Evolutionary conservation across 2,797 vertebrate genomes (phyloP).

Genomic region (Avahi laniger): DNA sequence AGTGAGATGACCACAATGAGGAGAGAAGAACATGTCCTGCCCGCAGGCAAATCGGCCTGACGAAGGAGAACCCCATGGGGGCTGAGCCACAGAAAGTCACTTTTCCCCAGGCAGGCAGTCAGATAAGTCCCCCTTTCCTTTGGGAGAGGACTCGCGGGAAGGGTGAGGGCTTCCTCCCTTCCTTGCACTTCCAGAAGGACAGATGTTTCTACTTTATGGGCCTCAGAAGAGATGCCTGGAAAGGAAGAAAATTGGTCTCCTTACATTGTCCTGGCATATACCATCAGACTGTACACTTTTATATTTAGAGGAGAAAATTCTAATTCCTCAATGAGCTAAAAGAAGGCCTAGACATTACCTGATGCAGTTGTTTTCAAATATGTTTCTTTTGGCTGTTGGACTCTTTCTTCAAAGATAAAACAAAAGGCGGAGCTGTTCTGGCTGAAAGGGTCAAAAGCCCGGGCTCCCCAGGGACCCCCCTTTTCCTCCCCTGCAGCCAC

Average conservation of each 20-base stretch:
- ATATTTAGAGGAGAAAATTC: constrained; percentile 41
- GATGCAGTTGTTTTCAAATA: background rate
- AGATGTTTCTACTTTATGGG: constrained; percentile 71
- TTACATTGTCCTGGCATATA: background rate
- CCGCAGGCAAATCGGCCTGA: background rate
- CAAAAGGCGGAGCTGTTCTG: background rate
- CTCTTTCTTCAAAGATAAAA: constrained; percentile 26
- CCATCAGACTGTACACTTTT: constrained; percentile 38
- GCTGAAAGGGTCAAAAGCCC: background rate
- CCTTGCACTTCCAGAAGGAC: constrained; percentile 28
- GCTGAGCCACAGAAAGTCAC: background rate
- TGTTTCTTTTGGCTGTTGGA: background rate
- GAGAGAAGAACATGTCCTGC: background rate
- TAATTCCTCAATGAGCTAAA: constrained; percentile 49
- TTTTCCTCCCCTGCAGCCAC: background rate
- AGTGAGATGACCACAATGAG: background rate
- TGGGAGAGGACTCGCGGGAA: constrained; percentile 59
- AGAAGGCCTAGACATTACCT: constrained; percentile 27
- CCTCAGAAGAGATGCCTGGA: constrained; percentile 47
- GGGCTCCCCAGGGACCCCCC: background rate
- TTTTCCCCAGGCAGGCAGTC: constrained; percentile 29
- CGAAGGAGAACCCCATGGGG: background rate
- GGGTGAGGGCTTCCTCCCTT: constrained; percentile 49
- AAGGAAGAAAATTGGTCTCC: constrained; percentile 55
- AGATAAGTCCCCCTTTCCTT: constrained; percentile 51